These are phyloP conservation scores for Cremastinae sp. DNA, from an alignment of 2,888 invertebrate genomes.

Conservation along the genomic window DNA sequence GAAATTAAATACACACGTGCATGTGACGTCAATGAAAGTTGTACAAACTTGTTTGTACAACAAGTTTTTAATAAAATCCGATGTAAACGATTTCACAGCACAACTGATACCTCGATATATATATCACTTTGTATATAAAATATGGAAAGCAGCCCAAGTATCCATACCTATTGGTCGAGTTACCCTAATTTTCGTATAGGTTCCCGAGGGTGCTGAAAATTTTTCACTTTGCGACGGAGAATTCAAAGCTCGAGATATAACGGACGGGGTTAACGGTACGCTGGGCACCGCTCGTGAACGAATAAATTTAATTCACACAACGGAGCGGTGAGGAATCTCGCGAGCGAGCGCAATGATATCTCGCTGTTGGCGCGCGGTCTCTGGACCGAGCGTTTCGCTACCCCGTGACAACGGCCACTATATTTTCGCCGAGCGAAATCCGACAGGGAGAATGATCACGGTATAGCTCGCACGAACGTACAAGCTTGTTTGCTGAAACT, in stretches of 20 bases:
- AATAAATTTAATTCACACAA: conserved; percentile 63
- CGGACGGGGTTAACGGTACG: conserved; percentile 51
- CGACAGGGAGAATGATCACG: conserved; percentile 53
- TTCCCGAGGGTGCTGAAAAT: conserved; percentile 36
- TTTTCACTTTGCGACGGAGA: conserved; percentile 43
- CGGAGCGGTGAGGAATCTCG: conserved; percentile 45
- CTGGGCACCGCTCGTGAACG: conserved; percentile 53
- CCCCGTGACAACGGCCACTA: conserved; percentile 26
- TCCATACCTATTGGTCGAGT: conserved; percentile 6
- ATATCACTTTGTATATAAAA: too few species aligned
- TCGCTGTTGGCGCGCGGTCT: conserved; percentile 13
- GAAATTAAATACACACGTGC: too few species aligned
- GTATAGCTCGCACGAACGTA: conserved; percentile 69
- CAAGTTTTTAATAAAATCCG: too few species aligned
- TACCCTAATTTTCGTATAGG: not conserved
- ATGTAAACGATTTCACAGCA: too few species aligned
- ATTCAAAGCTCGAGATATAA: conserved; percentile 42
- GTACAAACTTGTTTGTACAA: too few species aligned
- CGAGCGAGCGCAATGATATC: conserved; percentile 61
- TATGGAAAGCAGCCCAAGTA: conserved; percentile 5
- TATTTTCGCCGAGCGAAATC: conserved; percentile 49
- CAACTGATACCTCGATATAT: too few species aligned
- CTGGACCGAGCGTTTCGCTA: conserved; percentile 39
- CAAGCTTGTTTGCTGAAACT: conserved; percentile 71
- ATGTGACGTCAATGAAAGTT: too few species aligned